Base-by-base conservation (phyloP, 2,113 vertebrate genomes). In the Antigone vipio region DNA sequence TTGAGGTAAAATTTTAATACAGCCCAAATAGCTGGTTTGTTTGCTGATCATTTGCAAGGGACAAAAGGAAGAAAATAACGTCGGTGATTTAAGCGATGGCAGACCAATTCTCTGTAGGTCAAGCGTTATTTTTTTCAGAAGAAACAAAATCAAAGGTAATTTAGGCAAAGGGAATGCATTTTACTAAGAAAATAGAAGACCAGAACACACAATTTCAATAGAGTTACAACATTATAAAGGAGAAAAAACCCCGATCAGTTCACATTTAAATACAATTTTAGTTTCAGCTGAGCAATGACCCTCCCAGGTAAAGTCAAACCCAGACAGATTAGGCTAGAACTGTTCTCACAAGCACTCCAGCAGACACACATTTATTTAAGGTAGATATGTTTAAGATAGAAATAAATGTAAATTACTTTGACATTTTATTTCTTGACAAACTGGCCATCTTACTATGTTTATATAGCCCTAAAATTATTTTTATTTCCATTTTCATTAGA, bases 121-220 rank as follows among this genome's bases (percentile, higher is more conserved):
- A 29, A 38, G 12, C 0, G 0, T 5, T 30, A 3, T 2, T 47
- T 9, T 20, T 3, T 4, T 5, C 29, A 11, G 32, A 95, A 94
- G 40, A 95, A 94, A 94, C 62, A n/a, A 5, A 56, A 62, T 5
- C 47, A 76, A 47, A 21, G 42, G 58, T 59, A 11, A 88, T 95
- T 94, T 95, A 97, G 63, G 79, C 88, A 96, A 92, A 97, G 84
- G 93, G 95, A 97, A 96, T 84, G 73, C 74, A 34, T 96, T 98
- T 98, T 98, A 98, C 94, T 98, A 98, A 96, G 96, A 97, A 98
- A 98, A 98, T 97, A 97, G 92, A 98, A 97, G 92, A 96, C 78
- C 45, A 8, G 78, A 86, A 97, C 83, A 95, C 74, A 62, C 69
- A 88, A 88, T 96, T 83, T 97, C 89, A 83, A 83, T 88, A 96